phyloP scores from a whole-genome alignment of 2,888 invertebrate genomes.

The Eremobia ochroleuca region DNA sequence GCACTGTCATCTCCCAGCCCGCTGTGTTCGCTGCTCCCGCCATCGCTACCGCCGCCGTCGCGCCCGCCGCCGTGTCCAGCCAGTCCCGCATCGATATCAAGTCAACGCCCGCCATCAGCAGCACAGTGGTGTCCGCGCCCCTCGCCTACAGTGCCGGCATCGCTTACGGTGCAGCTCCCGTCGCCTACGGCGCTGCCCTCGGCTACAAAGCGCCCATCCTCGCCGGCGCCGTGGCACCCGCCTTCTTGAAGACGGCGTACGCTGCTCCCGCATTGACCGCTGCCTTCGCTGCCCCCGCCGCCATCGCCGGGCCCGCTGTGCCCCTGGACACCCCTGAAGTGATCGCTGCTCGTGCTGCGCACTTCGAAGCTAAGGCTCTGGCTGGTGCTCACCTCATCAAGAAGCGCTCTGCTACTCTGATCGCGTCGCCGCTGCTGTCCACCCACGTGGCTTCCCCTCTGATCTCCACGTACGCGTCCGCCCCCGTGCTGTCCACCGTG shows the following conservation, averaged over 20 bases:
- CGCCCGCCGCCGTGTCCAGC: constrained; percentile 80
- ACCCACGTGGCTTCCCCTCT: constrained; percentile 72
- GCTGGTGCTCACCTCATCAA: constrained; percentile 82
- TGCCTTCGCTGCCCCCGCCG: constrained; percentile 63
- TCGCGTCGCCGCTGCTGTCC: constrained; percentile 62
- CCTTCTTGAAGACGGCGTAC: constrained; percentile 58
- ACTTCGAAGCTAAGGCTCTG: constrained; percentile 83
- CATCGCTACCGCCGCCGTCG: constrained; percentile 66
- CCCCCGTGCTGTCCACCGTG: constrained; percentile 77
- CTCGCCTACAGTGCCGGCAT: constrained; percentile 77
- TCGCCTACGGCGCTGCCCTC: constrained; percentile 70
- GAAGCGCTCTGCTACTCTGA: constrained; percentile 82
- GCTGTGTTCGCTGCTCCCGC: constrained; percentile 68
- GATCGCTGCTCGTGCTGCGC: constrained; percentile 83
- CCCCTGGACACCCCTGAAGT: constrained; percentile 86
- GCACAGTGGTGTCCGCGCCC: constrained; percentile 75
- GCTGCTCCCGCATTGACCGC: constrained; percentile 64
- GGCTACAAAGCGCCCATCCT: constrained; percentile 74
- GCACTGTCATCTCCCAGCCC: constrained; percentile 66
- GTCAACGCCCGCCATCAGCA: constrained; percentile 82
- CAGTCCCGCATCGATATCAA: constrained; percentile 84
- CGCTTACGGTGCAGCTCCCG: constrained; percentile 73
- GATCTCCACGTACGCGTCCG: constrained; percentile 74
- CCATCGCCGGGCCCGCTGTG: constrained; percentile 74
- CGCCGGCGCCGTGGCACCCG: constrained; percentile 30